Base-by-base conservation (phyloP, 2,888 invertebrate species). In the Cartodere bifasciata region DNA sequence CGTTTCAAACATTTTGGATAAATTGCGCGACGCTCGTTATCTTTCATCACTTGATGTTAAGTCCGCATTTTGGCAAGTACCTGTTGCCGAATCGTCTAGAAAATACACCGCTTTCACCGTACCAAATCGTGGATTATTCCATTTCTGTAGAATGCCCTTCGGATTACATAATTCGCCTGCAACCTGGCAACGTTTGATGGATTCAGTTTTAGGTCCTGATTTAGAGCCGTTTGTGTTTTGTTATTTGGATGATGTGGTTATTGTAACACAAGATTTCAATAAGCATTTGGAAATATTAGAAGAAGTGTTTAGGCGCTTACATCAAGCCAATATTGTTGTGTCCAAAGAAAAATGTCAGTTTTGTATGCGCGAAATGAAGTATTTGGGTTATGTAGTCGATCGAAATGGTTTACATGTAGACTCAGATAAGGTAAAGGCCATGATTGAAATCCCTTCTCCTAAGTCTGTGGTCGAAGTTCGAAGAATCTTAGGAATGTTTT, bases 381-480 rank as follows among this genome's bases (percentile, higher is more conserved):
- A 35, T 26, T 13, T 40, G 10, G 37, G 32, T 14, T 38, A 35
- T 17, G 29, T 39, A 7, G 36, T 40, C 3, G 23, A 36, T 27
- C 20, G 17, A 9, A 4, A 32, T 16, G 36, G 38, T 6, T 14
- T 38, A 2, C 34, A 30, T 14, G 34, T 36, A 2, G 37, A 40
- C 17, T 22, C 21, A 11, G 32, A 43, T 10, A 44, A 45, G 32
- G 38, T 43, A 13, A 33, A 5, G 12, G 38, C 41, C 3, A 40
- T 44, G 15, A 1, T 36, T 3, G 34, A 41, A 17, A 37, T 43
- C 7, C 39, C 36, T 4, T 16, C 35, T 6, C 38, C 35, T 11
- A 27, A 13, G 4, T 32, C 23, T 11, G 28, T 39, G 4, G 5
- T 22, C 14, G 29, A 29, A 2, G 16, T 2, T n/a, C n/a, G n/a